These are phyloP conservation scores for Peromyscus melanophrys DNA, from an alignment of 2,797 vertebrate genomes.

Conservation along the genomic window DNA sequence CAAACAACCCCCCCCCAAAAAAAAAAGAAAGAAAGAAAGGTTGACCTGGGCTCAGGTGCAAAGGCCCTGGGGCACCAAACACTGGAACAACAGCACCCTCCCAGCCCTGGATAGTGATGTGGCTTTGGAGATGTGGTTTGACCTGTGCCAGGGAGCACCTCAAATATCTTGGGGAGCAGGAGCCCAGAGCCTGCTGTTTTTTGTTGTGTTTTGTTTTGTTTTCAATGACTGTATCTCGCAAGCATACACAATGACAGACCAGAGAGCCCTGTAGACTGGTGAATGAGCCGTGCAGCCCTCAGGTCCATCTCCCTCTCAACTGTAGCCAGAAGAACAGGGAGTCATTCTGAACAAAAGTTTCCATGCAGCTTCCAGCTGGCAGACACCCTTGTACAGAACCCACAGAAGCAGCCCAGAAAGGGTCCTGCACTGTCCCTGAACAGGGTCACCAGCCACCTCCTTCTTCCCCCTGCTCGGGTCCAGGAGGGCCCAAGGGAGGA, in stretches of 20 bases:
- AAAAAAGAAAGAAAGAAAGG: no score
- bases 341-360: background rate
- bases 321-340: background rate
- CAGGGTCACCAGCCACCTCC: background rate
- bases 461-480: background rate
- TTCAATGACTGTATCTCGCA: background rate
- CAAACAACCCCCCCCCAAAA: no score
- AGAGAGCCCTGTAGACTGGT: background rate
- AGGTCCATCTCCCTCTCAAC: no score
- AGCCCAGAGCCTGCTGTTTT: no score
- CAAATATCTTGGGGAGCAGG: background rate
- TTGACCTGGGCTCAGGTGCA: background rate
- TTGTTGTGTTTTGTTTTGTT: background rate
- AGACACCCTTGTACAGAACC: background rate
- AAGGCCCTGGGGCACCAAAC: background rate
- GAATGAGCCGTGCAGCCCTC: rapidly evolving
- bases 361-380: background rate
- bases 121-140: background rate
- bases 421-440: background rate
- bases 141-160: background rate
- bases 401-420: background rate
- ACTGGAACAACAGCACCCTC: background rate
- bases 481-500: background rate
- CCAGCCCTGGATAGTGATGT: background rate
- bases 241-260: background rate